A percentile compares a stretch with the other conserved stretches of the same genome.
These are phyloP conservation scores for Naso thynnoides DNA, from an alignment of 2,797 vertebrate genomes.

Conservation along the genomic window DNA sequence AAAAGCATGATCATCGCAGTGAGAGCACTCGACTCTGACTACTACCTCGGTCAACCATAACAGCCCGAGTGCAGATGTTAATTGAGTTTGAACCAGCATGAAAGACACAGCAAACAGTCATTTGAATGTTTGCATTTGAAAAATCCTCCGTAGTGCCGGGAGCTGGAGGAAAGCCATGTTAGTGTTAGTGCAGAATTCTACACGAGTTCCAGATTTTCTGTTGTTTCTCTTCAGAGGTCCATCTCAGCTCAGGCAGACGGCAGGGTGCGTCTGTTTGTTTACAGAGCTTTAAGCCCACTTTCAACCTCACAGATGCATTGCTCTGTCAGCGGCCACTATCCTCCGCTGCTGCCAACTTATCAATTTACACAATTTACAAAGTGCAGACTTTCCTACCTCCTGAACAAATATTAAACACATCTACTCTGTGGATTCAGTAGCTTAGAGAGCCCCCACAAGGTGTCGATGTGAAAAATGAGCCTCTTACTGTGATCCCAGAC, in stretches of 20 bases:
- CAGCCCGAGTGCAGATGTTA: constrained; percentile 40
- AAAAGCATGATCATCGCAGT: constrained; percentile 15
- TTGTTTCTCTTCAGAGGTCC: constrained; percentile 72
- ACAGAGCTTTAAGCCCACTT: constrained; percentile 86
- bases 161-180: constrained; percentile 62
- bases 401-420: constrained; percentile 76
- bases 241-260: constrained; percentile 68
- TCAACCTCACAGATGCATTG: constrained; percentile 79
- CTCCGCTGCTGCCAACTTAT: constrained; percentile 80
- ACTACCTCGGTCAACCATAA: constrained; percentile 43
- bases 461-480: constrained; percentile 77
- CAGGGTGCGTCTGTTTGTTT: constrained; percentile 86
- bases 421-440: constrained; percentile 70
- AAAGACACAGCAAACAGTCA: constrained; percentile 58
- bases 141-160: constrained; percentile 35
- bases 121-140: constrained; percentile 64
- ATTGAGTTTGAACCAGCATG: constrained; percentile 60
- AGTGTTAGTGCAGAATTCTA: constrained; percentile 63
- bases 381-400: constrained; percentile 72
- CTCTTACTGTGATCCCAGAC: constrained; percentile 58
- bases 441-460: constrained; percentile 71
- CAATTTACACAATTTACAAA: constrained; percentile 83
- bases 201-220: constrained; percentile 60
- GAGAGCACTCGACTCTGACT: constrained; percentile 34
- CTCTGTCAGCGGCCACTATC: constrained; percentile 58